Evolutionary conservation across 2,113 vertebrate species (phyloP), one percentile per base, ranked within the genome.

Genomic region (Centrocercus urophasianus): DNA sequence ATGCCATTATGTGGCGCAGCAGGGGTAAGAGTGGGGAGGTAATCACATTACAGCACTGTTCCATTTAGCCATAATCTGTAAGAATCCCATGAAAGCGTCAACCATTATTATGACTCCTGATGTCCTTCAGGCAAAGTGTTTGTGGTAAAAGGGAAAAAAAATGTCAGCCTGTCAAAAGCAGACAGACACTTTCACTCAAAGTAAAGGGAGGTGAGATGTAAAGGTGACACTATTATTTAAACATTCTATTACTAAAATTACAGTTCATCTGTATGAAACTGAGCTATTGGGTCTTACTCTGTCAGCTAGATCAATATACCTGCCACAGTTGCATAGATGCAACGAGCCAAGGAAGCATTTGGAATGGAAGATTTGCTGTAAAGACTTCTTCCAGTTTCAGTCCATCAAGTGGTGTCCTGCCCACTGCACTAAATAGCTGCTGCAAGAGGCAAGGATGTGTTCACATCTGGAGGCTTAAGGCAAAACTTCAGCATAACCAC

Each of bases 221-320:
- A 94, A 96, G 92, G 88, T 90, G 92, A 88, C 90, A 92, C 91
- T 95, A 95, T 96, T 96, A 94, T 95, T 97, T 96, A 96, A 97
- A 92, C 88, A 91, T 69, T 81, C 89, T 94, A 90, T 95, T 96
- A 86, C 86, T 80, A 75, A 95, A 93, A 97, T 97, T 95, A 89
- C 72, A 52, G 81, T 88, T 87, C 86, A 89, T 95, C 85, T 94
- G 64, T 95, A 84, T 96, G 91, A 96, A 96, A 93, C 38, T 89
- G 93, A 93, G 91, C 66, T 72, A 93, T 56, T 67, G 93, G 54
- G 92, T 69, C 86, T 90, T 81, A 93, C 72, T 70, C 84, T 96
- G 95, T 95, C 93, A 92, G 81, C 13, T 67, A 96, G 92, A 96
- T 94, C 36, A 45, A 91, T 94, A 95, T 88, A 90, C 72, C 91